Base-by-base conservation (phyloP, 1,140 invertebrate genomes). In the Drosophila pachea region DNA sequence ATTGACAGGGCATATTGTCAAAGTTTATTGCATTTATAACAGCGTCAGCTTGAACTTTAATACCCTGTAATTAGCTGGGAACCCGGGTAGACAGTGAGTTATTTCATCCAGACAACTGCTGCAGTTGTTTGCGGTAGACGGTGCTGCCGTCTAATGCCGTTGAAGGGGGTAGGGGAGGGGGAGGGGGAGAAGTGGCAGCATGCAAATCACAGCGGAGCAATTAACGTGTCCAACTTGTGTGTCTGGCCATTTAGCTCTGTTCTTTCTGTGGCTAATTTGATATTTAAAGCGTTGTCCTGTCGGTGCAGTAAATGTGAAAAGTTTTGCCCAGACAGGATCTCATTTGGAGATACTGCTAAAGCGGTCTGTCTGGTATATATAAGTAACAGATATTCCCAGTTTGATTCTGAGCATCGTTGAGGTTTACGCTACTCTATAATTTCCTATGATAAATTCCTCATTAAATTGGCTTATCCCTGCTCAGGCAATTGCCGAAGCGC, bases 11-110 rank as follows among this genome's bases (percentile, higher is more conserved):
- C 38, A 76, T 81, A 81, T 66, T 77, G 78, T 82, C 69, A 72
- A 86, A 86, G 81, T 74, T 74, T 74, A 86, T 86, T 81, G 74
- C 73, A 83, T 83, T 84, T 84, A 78, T 55, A 22, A 22, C 45
- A 50, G 40, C 40, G 31, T 33, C 12, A 7, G 32, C 22, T 22
- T 14, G 29, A 7, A 56, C 47, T 40, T 64, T 52, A 50, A 58
- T 58, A 43, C 49, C 33, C 38, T 67, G 56, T 65, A 69, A 69
- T 69, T 65, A 69, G 52, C 35, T 7, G 6, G 50, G 9, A 5
- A n/a, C n/a, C n/a, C 6, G 5, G 33, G 32, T 32, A 12, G 40
- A 4, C 11, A 33, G 40, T 31, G 42, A 64, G 8, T 54, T 45
- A 45, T 63, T 32, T 31, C 14, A 52, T n/a, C n/a, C n/a, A 68